Percentiles rank a stretch among this genome's conserved stretches.
phyloP scores from a whole-genome alignment of 2,797 vertebrate genomes.

The Pelodytes ibericus region DNA sequence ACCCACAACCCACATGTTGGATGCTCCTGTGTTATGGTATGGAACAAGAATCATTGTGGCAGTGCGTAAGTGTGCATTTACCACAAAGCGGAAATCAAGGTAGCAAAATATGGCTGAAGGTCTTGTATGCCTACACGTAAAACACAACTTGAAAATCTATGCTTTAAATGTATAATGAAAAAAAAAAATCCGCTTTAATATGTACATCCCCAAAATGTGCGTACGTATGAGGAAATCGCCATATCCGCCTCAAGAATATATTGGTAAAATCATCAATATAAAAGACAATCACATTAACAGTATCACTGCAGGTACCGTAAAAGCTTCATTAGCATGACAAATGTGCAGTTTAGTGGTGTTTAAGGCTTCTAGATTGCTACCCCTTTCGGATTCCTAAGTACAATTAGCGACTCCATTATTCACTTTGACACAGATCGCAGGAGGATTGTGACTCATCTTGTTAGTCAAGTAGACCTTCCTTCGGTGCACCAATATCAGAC shows the following conservation, averaged over 20 bases:
- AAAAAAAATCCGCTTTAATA: no score
- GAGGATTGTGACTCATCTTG: constrained; percentile 61
- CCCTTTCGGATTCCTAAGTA: constrained; percentile 64
- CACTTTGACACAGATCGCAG: constrained; percentile 67
- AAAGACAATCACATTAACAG: constrained; percentile 68
- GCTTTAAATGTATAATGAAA: no score
- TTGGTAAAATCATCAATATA: constrained; percentile 67
- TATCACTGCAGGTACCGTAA: constrained; percentile 66
- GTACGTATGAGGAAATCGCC: constrained; percentile 47
- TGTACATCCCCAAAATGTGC: constrained; percentile 18
- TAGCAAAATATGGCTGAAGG: no score
- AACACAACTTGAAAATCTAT: no score
- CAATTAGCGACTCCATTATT: constrained; percentile 70
- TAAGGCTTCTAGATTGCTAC: constrained; percentile 65
- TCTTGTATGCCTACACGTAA: no score
- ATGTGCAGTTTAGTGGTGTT: constrained; percentile 67
- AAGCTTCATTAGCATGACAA: constrained; percentile 68
- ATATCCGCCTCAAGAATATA: constrained; percentile 58
- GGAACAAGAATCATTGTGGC: no score
- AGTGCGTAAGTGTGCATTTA: no score
- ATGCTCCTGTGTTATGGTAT: no score
- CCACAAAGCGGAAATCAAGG: no score
- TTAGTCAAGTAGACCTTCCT: constrained; percentile 62
- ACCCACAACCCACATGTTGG: no score
- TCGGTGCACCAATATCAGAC: constrained; percentile 21